Conservation (phyloP, 1,140 invertebrate species). For the Octopus bimaculoides region DNA sequence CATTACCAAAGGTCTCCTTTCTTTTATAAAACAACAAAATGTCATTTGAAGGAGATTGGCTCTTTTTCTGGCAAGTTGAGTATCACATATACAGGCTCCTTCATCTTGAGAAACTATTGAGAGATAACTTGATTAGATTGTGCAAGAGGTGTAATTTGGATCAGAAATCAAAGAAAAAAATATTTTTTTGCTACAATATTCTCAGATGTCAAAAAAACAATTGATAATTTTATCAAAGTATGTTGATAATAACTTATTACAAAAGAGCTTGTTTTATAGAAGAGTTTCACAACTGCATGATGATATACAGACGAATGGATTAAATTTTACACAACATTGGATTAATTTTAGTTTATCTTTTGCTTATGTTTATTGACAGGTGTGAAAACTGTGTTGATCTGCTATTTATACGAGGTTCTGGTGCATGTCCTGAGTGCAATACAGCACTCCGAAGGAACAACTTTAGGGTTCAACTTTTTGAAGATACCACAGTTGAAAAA, state of each 20-base stretch:
- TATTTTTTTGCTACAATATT: no score
- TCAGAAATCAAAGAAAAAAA: no score
- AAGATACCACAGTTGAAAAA: constrained; percentile 94
- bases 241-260: neutral
- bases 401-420: constrained; percentile 91
- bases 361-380: constrained; percentile 33
- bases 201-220: no score
- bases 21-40: no score
- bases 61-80: no score
- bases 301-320: neutral
- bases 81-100: no score
- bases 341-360: neutral
- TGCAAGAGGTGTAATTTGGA: no score
- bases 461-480: constrained; percentile 92
- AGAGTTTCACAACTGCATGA: neutral
- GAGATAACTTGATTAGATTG: no score
- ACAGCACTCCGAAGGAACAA: constrained; percentile 82
- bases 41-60: no score
- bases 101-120: no score
- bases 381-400: constrained; percentile 95
- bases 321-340: neutral
- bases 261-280: neutral
- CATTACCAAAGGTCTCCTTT: no score
- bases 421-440: constrained; percentile 87
- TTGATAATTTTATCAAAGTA: no score